phyloP scores from a whole-genome alignment of 2,797 vertebrate species.

The Sebastes taczanowskii region DNA sequence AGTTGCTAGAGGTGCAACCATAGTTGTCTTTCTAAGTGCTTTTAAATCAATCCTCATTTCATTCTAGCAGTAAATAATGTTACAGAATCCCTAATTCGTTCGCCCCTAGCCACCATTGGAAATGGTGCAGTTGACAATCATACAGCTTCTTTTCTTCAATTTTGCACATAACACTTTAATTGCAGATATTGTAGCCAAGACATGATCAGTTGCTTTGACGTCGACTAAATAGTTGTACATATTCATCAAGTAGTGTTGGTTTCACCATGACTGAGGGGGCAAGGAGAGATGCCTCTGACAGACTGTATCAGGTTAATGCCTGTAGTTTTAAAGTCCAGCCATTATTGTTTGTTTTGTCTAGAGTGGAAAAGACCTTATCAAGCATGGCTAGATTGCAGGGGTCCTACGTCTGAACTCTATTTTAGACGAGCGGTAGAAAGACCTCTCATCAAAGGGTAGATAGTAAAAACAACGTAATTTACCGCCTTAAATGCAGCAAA shows the following conservation, averaged over 20 bases:
- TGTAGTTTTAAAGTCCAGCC: conserved; percentile 60
- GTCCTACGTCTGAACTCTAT: conserved; percentile 46
- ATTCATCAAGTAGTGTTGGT: conserved; percentile 47
- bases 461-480: conserved; percentile 44
- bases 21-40: conserved; percentile 47
- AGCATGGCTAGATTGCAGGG: conserved; percentile 48
- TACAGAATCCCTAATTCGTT: conserved; percentile 20
- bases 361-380: conserved; percentile 45
- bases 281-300: conserved; percentile 39
- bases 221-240: conserved; percentile 64
- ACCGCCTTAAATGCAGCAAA: conserved; percentile 46
- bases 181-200: conserved; percentile 73
- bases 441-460: conserved; percentile 53
- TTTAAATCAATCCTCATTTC: conserved; percentile 41
- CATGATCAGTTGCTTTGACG: conserved; percentile 49
- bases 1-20: conserved; percentile 48
- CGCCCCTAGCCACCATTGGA: conserved; percentile 16
- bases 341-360: conserved; percentile 62
- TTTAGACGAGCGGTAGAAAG: conserved; percentile 47
- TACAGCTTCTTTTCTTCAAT: conserved; percentile 48
- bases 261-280: conserved; percentile 54
- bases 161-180: conserved; percentile 83
- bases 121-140: conserved; percentile 27
- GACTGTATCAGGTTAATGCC: conserved; percentile 57
- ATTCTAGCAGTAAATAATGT: conserved; percentile 43